Base-by-base conservation (phyloP, 2,888 invertebrate species). In the Merodon equestris region DNA sequence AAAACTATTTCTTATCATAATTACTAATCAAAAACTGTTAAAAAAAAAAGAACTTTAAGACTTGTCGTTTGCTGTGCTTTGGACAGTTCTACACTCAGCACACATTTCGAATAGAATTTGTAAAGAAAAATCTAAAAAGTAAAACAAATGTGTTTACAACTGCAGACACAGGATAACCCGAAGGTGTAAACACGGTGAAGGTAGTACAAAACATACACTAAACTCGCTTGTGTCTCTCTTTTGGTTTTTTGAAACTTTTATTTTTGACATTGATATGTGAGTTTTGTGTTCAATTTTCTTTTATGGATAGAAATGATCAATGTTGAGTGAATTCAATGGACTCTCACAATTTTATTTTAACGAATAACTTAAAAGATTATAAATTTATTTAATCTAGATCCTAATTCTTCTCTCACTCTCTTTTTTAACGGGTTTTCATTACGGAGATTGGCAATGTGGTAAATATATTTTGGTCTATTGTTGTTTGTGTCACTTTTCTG, bases 371-470 rank as follows among this genome's bases (percentile, higher is more conserved):
- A 50, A 66, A 57, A 73, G 42, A 57, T 61, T 66, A 18, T 7
- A n/a, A 40, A 72, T 53, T 50, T 44, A 74, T 51, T 77, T 51
- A 4, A 27, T 27, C 27, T 27, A 70, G 9, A 71, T 74, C 58
- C 67, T 77, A 68, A 81, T 84, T 84, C 84, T 84, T 84, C 84
- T 84, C 84, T 84, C 84, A 83, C 84, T 83, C 84, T 84, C 84
- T 84, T 19, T 73, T 56, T 68, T 75, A n/a, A n/a, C n/a, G 40
- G 40, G n/a, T 72, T 66, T 51, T 9, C n/a, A 15, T 58, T n/a
- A 7, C 48, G 9, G 15, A 57, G 13, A 36, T 53, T 53, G 27
- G 50, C n/a, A 42, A 50, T 18, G 58, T 44, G 10, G 5, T 27
- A 68, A 48, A 27, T 27, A 27, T 63, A 61, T 58, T 47, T 47